Percentiles rank a stretch among this genome's conserved stretches.
phyloP scores from a whole-genome alignment of 2,113 vertebrate species.

The Sylvilagus bachmani region DNA sequence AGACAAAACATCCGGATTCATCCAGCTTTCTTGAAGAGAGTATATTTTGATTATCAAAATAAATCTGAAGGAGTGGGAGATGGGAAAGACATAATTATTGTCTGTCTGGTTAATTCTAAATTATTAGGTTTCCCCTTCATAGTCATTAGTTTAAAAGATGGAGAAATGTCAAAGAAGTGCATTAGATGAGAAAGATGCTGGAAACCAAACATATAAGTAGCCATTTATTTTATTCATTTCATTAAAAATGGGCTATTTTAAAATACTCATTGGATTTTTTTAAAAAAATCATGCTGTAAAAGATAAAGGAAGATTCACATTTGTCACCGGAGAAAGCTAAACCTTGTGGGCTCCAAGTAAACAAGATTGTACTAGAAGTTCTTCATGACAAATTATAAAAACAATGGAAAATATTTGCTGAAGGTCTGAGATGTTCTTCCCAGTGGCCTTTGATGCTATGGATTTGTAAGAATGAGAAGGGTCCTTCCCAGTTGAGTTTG shows the following conservation, averaged over 20 bases:
- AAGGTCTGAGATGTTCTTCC: neutral
- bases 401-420: neutral
- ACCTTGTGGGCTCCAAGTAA: neutral
- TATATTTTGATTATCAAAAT: slow-evolving; percentile 44
- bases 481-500: neutral
- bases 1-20: slow-evolving; percentile 3
- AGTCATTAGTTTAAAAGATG: slow-evolving; percentile 19
- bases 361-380: neutral
- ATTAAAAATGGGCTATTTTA: slow-evolving; percentile 34
- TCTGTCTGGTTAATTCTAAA: slow-evolving; percentile 51
- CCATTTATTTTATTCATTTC: slow-evolving; percentile 11
- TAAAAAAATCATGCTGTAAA: neutral
- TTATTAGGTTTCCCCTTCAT: neutral
- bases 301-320: neutral
- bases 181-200: neutral
- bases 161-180: slow-evolving; percentile 36
- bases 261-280: slow-evolving; percentile 11
- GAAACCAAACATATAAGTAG: neutral
- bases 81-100: slow-evolving; percentile 21
- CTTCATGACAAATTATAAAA: neutral
- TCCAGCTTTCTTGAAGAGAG: slow-evolving; percentile 14
- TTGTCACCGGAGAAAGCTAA: slow-evolving; percentile 11
- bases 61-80: slow-evolving; percentile 15
- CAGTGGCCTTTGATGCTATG: neutral
- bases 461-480: neutral